Conservation (phyloP, 2,113 vertebrate species). For the Erpornis zantholeuca region DNA sequence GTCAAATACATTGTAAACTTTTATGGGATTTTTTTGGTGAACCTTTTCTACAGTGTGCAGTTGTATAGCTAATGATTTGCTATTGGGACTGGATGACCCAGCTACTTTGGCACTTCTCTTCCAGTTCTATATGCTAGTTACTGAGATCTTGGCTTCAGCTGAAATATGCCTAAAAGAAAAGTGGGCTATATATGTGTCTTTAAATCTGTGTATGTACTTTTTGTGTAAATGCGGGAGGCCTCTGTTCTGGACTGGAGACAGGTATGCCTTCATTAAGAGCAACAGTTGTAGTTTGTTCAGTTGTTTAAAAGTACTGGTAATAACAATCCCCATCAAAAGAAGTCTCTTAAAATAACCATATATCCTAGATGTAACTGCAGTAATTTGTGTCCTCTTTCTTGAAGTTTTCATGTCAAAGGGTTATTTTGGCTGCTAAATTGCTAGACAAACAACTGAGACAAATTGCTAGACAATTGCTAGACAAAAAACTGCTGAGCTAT, state of each 20-base stretch:
- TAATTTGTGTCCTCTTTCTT: background rate
- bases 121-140: background rate
- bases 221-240: background rate
- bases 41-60: background rate
- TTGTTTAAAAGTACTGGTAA: background rate
- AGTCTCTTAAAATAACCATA: background rate
- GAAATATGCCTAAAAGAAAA: background rate
- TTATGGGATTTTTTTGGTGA: accelerated
- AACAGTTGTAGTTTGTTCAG: background rate
- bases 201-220: background rate
- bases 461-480: background rate
- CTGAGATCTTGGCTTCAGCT: background rate
- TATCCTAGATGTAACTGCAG: background rate
- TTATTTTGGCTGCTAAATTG: background rate
- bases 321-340: background rate
- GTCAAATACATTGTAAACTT: background rate
- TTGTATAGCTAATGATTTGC: background rate
- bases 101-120: background rate
- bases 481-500: background rate
- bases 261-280: background rate
- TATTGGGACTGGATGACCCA: background rate
- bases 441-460: background rate
- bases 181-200: background rate
- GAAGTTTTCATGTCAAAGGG: background rate
- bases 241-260: background rate